Percentiles rank a stretch among this genome's conserved stretches.
Conservation (phyloP, 2,888 invertebrate species). For the Coecobrya sp. region DNA sequence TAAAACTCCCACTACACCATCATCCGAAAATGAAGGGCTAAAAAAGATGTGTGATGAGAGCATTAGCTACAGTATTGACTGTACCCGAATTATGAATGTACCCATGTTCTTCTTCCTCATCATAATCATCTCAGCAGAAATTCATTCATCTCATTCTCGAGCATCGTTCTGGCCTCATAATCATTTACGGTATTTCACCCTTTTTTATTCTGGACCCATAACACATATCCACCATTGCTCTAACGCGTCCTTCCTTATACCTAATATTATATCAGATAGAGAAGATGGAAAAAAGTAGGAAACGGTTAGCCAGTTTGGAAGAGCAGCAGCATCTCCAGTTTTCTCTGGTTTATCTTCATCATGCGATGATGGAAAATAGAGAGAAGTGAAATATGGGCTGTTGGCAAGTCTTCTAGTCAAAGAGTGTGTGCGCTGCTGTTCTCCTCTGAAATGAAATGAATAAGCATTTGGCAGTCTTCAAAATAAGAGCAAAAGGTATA, state of each 20-base stretch:
- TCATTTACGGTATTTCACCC: constrained; percentile 59
- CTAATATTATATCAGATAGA: not conserved
- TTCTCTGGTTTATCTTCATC: constrained; percentile 20
- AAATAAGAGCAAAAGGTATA: constrained; percentile 7
- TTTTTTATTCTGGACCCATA: constrained; percentile 20
- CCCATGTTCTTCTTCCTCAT: constrained; percentile 46
- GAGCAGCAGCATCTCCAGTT: not conserved
- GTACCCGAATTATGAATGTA: not conserved
- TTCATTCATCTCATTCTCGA: constrained; percentile 58
- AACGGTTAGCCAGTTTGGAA: constrained; percentile 30
- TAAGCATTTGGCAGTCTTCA: constrained; percentile 70
- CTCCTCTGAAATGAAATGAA: constrained; percentile 40
- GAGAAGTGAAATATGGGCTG: constrained; percentile 76
- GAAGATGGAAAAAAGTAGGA: constrained; percentile 47
- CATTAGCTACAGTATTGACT: not conserved
- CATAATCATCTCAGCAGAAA: constrained; percentile 57
- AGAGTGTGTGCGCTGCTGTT: constrained; percentile 6
- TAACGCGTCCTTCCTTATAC: constrained; percentile 2
- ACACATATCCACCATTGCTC: not conserved
- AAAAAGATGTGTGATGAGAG: constrained; percentile 46
- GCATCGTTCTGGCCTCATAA: constrained; percentile 35
- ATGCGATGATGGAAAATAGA: constrained; percentile 45
- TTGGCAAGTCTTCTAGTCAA: constrained; percentile 61
- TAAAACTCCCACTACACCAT: constrained; percentile 58
- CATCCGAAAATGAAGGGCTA: constrained; percentile 37